Evolutionary conservation across 1,140 invertebrate genomes (phyloP).

Genomic region (Hyphantria cunea): DNA sequence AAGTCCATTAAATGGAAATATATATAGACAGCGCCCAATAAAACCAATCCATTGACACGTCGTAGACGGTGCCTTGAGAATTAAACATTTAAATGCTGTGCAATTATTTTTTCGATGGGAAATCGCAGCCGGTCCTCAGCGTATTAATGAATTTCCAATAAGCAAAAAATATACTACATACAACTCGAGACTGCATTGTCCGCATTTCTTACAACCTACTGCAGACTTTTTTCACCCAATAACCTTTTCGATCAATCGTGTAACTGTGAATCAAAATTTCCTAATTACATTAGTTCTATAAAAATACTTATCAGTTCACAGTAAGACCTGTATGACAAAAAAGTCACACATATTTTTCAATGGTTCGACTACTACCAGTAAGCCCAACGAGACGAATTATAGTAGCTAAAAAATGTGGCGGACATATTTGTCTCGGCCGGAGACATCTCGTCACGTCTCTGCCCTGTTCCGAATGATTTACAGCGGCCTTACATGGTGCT

Average conservation of each 20-base stretch:
- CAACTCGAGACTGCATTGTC: neutral
- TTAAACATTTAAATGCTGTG: constrained; percentile 57
- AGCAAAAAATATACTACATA: constrained; percentile 43
- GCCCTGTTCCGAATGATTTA: constrained; percentile 74
- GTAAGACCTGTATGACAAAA: too few species aligned
- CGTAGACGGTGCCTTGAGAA: constrained; percentile 41
- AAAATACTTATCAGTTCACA: too few species aligned
- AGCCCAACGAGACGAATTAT: constrained; percentile 61
- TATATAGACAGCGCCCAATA: constrained; percentile 37
- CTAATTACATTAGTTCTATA: too few species aligned
- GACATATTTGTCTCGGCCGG: constrained; percentile 72
- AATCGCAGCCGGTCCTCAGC: constrained; percentile 51
- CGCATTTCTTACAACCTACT: too few species aligned
- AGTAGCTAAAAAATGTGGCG: constrained; percentile 67
- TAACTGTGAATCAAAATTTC: too few species aligned
- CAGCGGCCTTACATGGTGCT: constrained; percentile 71
- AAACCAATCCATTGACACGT: constrained; percentile 42
- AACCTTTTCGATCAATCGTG: too few species aligned
- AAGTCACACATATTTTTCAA: constrained; percentile 30
- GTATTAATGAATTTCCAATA: constrained; percentile 61
- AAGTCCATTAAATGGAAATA: constrained; percentile 47
- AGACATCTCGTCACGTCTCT: constrained; percentile 75
- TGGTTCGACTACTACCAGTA: constrained; percentile 27
- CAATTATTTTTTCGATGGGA: constrained; percentile 59
- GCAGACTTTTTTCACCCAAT: too few species aligned